Base-by-base conservation (phyloP, 2,113 vertebrate species). In the Panthera leo region DNA sequence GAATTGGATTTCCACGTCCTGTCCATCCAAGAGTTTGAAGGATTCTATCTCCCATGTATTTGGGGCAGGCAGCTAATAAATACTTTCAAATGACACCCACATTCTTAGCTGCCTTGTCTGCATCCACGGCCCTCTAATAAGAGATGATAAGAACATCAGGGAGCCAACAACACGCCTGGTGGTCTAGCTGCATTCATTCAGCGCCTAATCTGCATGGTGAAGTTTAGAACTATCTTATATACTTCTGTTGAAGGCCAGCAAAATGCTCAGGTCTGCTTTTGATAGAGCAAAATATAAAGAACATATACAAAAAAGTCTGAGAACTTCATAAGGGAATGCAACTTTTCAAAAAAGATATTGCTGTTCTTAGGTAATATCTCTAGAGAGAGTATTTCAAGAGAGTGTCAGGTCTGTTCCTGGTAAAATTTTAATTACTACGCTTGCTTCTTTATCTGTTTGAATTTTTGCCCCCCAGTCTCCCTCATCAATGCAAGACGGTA, bases 211-310 rank as follows among this genome's bases (percentile, higher is more conserved):
- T 97, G 95, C 84, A 96, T 96, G 75, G 55, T 34, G 89, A 63
- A 65, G 34, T 90, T 91, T 67, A 96, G 92, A 93, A 87, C 93
- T 94, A 39, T 90, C 93, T 97, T 85, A 89, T 79, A 82, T 86
- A 68, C 80, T 94, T 96, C 31, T 95, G 34, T 75, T 92, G 91
- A 89, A 95, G 73, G 67, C 86, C 79, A 98, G 63, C 55, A 97
- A 82, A 96, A 95, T 89, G 79, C 83, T 96, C 65, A 89, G 87
- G 79, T 97, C 71, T 98, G 84, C 79, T 93, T 96, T 96, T 63
- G 79, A 70, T 95, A 96, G 86, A 39, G 71, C 14, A 96, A 94
- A 92, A 91, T 36, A 53, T 90, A 85, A 93, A 89, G 86, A 90
- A 96, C 12, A 55, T 65, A 73, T 1, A 36, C 7, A 61, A 42